These are phyloP conservation scores for Mythimna albipuncta DNA, from an alignment of 2,888 invertebrate genomes.

Conservation along the genomic window DNA sequence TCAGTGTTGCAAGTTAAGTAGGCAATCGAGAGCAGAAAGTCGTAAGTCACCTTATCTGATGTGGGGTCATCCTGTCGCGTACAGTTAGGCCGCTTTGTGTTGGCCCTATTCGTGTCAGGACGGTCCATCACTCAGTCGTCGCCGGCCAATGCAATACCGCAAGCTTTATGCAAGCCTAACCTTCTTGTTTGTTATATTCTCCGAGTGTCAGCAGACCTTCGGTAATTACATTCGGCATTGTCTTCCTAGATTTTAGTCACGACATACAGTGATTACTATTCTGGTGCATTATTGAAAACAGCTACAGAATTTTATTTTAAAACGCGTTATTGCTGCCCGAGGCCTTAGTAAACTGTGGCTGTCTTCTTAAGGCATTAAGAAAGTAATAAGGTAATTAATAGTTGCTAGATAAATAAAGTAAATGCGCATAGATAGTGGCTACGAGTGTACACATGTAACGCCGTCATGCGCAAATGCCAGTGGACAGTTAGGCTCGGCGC, in stretches of 20 bases:
- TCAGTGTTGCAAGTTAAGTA: constrained; percentile 70
- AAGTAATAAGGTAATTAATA: constrained; percentile 50
- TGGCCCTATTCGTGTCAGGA: constrained; percentile 83
- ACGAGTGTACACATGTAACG: constrained; percentile 70
- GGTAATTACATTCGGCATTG: constrained; percentile 54
- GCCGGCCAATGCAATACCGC: constrained; percentile 73
- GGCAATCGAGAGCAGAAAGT: constrained; percentile 69
- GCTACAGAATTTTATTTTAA: constrained; percentile 5
- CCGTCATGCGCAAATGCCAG: constrained; percentile 80
- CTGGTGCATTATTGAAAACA: constrained; percentile 34
- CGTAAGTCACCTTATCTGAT: constrained; percentile 78
- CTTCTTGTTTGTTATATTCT: constrained; percentile 63
- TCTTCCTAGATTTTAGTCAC: constrained; percentile 49
- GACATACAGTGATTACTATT: constrained; percentile 20
- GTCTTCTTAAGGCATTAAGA: constrained; percentile 26
- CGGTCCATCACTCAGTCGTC: constrained; percentile 79
- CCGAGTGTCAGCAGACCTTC: constrained; percentile 51
- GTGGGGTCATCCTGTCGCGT: constrained; percentile 82
- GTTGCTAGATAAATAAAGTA: constrained; percentile 55
- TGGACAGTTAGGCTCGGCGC: constrained; percentile 89
- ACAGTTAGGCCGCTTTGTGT: constrained; percentile 85
- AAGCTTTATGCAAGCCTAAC: constrained; percentile 75
- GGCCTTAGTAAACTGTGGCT: constrained; percentile 10
- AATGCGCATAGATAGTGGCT: constrained; percentile 60
- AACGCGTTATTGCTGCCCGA: background rate